Percentiles rank a stretch among this genome's conserved stretches.
Conservation (phyloP, 1,140 invertebrate genomes). For the Halotydeus destructor region DNA sequence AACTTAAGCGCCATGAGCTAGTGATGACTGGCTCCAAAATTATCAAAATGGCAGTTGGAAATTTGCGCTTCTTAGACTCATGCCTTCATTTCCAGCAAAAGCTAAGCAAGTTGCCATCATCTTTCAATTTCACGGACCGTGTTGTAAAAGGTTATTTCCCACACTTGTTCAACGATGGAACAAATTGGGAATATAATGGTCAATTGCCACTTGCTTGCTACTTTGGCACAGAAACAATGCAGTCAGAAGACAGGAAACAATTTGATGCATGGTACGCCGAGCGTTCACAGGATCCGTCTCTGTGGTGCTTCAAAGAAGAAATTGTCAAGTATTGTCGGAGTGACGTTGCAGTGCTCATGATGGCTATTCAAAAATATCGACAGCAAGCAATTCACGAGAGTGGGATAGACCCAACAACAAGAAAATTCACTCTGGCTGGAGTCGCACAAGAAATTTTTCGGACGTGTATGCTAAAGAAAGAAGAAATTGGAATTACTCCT, state of each 20-base stretch:
- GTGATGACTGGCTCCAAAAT: constrained; percentile 1
- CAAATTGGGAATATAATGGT: background rate
- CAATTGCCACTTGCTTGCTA: background rate
- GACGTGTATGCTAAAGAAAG: background rate
- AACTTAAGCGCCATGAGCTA: background rate
- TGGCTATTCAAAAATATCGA: background rate
- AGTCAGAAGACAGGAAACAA: constrained; percentile 2
- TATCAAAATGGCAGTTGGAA: background rate
- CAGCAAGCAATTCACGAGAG: background rate
- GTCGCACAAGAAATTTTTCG: background rate
- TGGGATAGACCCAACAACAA: background rate
- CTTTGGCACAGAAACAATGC: constrained; percentile 2
- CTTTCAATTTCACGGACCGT: constrained; percentile 1
- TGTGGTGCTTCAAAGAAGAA: constrained; percentile 1
- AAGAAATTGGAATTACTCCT: background rate
- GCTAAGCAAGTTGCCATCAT: background rate
- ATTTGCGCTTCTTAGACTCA: constrained; percentile 2
- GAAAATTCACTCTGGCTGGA: background rate
- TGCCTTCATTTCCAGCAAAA: background rate
- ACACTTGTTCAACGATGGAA: background rate
- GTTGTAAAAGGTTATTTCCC: constrained; percentile 9
- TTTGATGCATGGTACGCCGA: constrained; percentile 10
- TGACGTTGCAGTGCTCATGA: constrained; percentile 1
- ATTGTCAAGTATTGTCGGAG: constrained; percentile 1
- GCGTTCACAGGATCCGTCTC: background rate